Percentiles rank a stretch among this genome's conserved stretches.
Conservation (phyloP, 2,888 invertebrate species). For the Harpalus rubripes region DNA sequence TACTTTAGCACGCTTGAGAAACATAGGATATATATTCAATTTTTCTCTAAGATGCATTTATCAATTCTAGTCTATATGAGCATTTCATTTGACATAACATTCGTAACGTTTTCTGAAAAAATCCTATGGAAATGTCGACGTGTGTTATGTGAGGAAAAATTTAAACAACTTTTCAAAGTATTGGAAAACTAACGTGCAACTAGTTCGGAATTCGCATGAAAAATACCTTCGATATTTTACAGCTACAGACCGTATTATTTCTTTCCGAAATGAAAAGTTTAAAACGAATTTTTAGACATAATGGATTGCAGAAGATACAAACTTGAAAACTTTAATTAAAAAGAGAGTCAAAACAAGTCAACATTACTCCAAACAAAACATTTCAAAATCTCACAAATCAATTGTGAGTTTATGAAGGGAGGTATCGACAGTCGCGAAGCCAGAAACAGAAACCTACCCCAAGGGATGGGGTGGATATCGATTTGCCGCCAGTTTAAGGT, state of each 20-base stretch:
- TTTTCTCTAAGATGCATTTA: background rate
- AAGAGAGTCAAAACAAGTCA: background rate
- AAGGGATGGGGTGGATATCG: constrained; percentile 1
- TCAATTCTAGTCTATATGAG: background rate
- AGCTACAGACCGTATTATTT: background rate
- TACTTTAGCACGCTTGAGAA: background rate
- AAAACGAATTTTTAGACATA: background rate
- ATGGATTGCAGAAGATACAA: background rate
- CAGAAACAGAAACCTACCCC: background rate
- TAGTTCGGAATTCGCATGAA: background rate
- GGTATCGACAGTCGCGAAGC: background rate
- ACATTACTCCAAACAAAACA: constrained; percentile 21
- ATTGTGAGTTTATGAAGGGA: constrained; percentile 21
- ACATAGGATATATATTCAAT: background rate
- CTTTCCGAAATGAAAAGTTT: background rate
- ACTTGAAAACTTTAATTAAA: constrained; percentile 22
- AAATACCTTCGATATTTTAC: constrained; percentile 3
- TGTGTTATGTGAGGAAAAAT: constrained; percentile 1
- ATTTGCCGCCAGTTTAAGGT: background rate
- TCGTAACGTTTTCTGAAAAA: background rate
- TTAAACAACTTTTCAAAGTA: constrained; percentile 7
- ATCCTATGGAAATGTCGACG: background rate
- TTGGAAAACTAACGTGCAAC: constrained; percentile 5
- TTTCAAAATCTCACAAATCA: constrained; percentile 18
- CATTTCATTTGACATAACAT: background rate